A percentile compares a stretch with the other conserved stretches of the same genome.
Evolutionary conservation across 2,888 invertebrate genomes (phyloP).

Genomic region (Alcis repandata): DNA sequence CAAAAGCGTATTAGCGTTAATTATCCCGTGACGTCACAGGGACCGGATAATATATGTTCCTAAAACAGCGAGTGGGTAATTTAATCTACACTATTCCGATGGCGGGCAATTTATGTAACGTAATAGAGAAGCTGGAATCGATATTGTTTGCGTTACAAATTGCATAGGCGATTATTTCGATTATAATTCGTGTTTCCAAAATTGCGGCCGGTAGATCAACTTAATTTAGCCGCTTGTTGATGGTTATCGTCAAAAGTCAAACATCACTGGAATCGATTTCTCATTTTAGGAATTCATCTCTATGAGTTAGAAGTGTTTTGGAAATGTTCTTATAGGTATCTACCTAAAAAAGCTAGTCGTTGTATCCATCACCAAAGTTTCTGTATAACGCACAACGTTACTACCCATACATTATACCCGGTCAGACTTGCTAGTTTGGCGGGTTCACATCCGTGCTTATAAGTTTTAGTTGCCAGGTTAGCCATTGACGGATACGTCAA

Average conservation of each 20-base stretch:
- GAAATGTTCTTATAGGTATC: background rate
- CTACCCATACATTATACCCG: too few species aligned
- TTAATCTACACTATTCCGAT: conserved; percentile 37
- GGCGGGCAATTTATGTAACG: conserved; percentile 44
- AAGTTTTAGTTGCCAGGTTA: too few species aligned
- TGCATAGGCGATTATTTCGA: conserved; percentile 51
- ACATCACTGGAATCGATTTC: conserved; percentile 9
- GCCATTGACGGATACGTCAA: too few species aligned
- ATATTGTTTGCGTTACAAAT: conserved; percentile 58
- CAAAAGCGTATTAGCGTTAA: conserved; percentile 30
- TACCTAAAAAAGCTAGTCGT: background rate
- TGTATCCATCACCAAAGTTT: background rate
- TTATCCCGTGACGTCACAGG: conserved; percentile 27
- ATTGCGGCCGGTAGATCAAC: conserved; percentile 46
- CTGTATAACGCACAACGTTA: background rate
- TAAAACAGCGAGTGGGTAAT: conserved; percentile 31
- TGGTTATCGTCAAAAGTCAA: conserved; percentile 33
- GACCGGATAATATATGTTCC: conserved; percentile 24
- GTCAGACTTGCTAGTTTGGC: too few species aligned
- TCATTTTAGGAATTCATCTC: background rate
- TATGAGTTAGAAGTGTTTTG: background rate
- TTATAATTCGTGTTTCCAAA: conserved; percentile 48
- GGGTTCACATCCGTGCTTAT: too few species aligned
- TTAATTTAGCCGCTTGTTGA: conserved; percentile 45
- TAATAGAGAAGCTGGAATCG: conserved; percentile 54